phyloP scores from a whole-genome alignment of 2,113 vertebrate genomes.

The Anseranas semipalmata region DNA sequence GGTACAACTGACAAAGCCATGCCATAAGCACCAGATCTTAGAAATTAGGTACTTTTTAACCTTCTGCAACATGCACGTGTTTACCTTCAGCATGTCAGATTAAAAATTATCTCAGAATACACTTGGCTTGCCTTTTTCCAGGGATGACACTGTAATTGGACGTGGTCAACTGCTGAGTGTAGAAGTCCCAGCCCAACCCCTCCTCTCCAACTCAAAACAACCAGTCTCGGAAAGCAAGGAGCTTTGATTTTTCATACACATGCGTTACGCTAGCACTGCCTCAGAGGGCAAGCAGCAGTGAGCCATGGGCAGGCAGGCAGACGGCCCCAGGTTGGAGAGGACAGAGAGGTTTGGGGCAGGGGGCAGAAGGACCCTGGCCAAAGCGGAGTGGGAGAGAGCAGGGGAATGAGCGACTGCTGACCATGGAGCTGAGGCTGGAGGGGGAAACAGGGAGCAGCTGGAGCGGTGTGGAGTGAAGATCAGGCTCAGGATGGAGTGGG shows the following conservation, averaged over 20 bases:
- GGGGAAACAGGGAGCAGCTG: background rate
- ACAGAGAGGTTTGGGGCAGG: background rate
- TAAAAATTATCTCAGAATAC: background rate
- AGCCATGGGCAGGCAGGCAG: background rate
- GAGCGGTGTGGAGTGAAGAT: background rate
- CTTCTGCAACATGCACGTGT: fast-evolving
- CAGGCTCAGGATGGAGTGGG: background rate
- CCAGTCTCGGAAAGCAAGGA: background rate
- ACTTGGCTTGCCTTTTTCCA: background rate
- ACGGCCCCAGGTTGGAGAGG: fast-evolving
- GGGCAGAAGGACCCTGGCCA: background rate
- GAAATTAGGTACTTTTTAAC: background rate
- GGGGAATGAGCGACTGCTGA: fast-evolving
- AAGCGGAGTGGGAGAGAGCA: background rate
- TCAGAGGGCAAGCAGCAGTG: fast-evolving
- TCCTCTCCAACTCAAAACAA: background rate
- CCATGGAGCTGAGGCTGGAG: background rate
- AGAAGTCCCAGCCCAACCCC: background rate
- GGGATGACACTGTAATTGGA: background rate
- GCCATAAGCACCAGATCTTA: background rate
- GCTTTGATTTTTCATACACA: background rate
- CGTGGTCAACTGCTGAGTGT: background rate
- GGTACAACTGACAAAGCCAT: background rate
- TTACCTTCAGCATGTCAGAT: background rate
- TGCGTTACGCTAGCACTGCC: fast-evolving